phyloP scores from a whole-genome alignment of 1,140 invertebrate species.

The Penaeus vannamei region DNA sequence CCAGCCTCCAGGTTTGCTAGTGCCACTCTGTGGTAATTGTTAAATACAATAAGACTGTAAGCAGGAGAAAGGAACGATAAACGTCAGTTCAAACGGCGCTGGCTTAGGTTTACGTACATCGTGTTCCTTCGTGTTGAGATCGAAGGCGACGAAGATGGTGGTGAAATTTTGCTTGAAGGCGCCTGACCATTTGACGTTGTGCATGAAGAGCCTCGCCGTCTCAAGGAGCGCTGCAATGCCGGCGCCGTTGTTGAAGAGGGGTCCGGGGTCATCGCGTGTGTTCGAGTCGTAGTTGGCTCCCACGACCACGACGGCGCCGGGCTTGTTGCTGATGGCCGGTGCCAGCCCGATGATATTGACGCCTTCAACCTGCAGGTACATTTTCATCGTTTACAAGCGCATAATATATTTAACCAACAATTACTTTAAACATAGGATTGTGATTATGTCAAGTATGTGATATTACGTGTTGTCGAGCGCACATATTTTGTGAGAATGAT shows the following conservation, averaged over 20 bases:
- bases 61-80: not conserved
- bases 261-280: not conserved
- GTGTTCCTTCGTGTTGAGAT: conserved; percentile 55
- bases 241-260: conserved; percentile 49
- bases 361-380: conserved; percentile 21
- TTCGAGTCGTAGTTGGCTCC: conserved; percentile 55
- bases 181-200: conserved; percentile 26
- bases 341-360: conserved; percentile 46
- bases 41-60: not conserved
- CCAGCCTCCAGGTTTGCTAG: conserved; percentile 29
- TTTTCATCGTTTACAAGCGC: not conserved
- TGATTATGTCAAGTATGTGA: too few relatives aligned
- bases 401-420: not conserved
- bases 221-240: conserved; percentile 51
- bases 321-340: conserved; percentile 20
- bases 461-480: too few relatives aligned
- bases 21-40: not conserved
- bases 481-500: not conserved
- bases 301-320: conserved; percentile 35
- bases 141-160: conserved; percentile 52
- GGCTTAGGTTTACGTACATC: not conserved
- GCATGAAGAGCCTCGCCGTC: conserved; percentile 25
- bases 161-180: conserved; percentile 34
- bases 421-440: not conserved
- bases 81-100: not conserved